phyloP scores from a whole-genome alignment of 1,140 invertebrate genomes.

The Hycleus phaleratus region DNA sequence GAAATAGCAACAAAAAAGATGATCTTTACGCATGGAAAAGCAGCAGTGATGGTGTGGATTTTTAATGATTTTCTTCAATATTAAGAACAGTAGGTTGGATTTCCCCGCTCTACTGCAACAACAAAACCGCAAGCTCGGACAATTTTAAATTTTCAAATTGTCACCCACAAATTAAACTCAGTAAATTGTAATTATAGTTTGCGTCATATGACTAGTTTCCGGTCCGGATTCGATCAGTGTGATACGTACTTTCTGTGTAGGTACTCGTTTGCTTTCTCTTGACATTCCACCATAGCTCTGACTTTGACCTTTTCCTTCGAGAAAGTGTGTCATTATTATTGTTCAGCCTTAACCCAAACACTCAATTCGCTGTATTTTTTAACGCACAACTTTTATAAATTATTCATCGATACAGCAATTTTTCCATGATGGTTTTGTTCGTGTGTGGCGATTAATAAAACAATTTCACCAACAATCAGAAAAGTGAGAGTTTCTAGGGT shows the following conservation, averaged over 20 bases:
- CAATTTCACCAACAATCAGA: too few species aligned
- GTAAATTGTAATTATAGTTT: neutral
- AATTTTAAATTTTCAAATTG: too few species aligned
- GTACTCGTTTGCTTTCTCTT: slow-evolving; percentile 18
- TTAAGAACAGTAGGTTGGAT: slow-evolving; percentile 10
- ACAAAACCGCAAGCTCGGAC: too few species aligned
- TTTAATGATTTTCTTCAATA: slow-evolving; percentile 6
- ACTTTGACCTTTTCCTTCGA: slow-evolving; percentile 32
- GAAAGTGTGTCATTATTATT: slow-evolving; percentile 33
- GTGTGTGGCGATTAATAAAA: too few species aligned
- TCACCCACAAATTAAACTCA: too few species aligned
- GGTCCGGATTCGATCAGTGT: slow-evolving; percentile 16
- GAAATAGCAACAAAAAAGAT: neutral
- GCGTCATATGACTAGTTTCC: slow-evolving; percentile 11
- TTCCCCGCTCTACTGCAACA: too few species aligned
- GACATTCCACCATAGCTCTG: slow-evolving; percentile 23
- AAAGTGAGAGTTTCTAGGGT: too few species aligned
- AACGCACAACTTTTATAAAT: too few species aligned
- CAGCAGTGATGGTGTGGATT: neutral
- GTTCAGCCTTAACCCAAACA: slow-evolving; percentile 32
- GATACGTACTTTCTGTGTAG: slow-evolving; percentile 5
- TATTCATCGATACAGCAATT: too few species aligned
- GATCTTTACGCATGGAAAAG: slow-evolving; percentile 3
- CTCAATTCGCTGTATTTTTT: neutral
- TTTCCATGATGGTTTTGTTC: too few species aligned